Evolutionary conservation across 2,113 vertebrate genomes (phyloP), one percentile per base, ranked within the genome.

Genomic region (Oreotrochilus melanogaster): DNA sequence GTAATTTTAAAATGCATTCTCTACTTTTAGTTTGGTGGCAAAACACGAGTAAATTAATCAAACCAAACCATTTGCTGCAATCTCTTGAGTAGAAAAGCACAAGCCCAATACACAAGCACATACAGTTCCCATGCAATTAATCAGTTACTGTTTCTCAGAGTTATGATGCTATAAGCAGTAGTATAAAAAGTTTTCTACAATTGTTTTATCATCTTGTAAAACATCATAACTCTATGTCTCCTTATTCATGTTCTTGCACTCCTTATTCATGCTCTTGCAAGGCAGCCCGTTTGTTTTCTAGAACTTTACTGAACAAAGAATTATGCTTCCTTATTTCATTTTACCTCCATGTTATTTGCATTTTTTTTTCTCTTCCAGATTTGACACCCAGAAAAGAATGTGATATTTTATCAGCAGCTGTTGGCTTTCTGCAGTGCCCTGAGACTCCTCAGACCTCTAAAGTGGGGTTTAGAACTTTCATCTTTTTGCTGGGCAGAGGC

Each of bases 91-190:
- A 78, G 9, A 6, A 67, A 80, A 62, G 27, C 21, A 64, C 35
- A 78, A 86, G 21, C 24, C 15, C 0, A 0, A 53, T 43, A 25
- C 21, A 19, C 23, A 74, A 31, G 42, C 18, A 5, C 0, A 0
- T 72, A 35, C 42, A 28, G 16, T 13, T 85, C 18, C 28, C 35
- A 37, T 33, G 18, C 6, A 81, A 18, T 43, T 11, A 65, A 48
- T 31, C 11, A 14, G 13, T 23, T 67, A 18, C 7, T 64, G 2
- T 85, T 82, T 71, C 31, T 69, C 57, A 84, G 37, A 45, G 18
- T 72, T 71, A 33, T 12, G 39, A 47, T 19, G 25, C 21, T 37
- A 67, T 37, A 92, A 82, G 22, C 14, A 91, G 39, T n/a, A 50
- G 27, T 16, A 86, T 57, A 33, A 92, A 89, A 61, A 27, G 7